Conservation (phyloP, 2,888 invertebrate species). For the Allolobophora icterica region DNA sequence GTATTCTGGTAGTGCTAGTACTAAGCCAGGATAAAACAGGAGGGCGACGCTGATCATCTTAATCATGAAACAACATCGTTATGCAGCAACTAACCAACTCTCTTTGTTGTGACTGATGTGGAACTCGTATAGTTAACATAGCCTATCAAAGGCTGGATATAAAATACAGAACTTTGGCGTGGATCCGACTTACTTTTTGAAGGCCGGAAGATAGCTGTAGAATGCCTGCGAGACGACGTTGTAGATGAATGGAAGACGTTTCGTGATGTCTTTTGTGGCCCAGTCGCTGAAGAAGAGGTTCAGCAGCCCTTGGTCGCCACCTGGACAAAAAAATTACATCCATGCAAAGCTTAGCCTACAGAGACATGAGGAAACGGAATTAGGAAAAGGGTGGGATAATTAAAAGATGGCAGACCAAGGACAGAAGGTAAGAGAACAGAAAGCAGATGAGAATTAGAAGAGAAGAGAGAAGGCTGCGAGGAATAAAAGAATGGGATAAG, state of each 20-base stretch:
- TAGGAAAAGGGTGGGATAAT: background rate
- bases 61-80: too few species aligned
- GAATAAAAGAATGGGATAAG: too few species aligned
- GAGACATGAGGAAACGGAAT: too few species aligned
- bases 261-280: slow-evolving; percentile 87
- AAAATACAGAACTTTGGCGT: background rate
- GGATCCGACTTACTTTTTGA: slow-evolving; percentile 82
- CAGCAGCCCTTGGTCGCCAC: slow-evolving; percentile 88
- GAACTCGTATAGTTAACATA: background rate
- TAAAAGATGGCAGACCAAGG: background rate
- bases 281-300: slow-evolving; percentile 93
- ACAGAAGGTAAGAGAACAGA: background rate
- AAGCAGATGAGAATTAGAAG: background rate
- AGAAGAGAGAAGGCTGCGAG: background rate
- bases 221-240: slow-evolving; percentile 94
- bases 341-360: too few species aligned
- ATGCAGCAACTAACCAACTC: too few species aligned
- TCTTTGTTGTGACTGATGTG: too few species aligned
- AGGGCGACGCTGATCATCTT: too few species aligned
- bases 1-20: too few species aligned
- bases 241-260: slow-evolving; percentile 96
- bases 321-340: slow-evolving; percentile 53
- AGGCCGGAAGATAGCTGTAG: slow-evolving; percentile 97
- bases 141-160: background rate
- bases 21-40: too few species aligned